phyloP scores from a whole-genome alignment of 2,797 vertebrate species.

The Varecia variegata region DNA sequence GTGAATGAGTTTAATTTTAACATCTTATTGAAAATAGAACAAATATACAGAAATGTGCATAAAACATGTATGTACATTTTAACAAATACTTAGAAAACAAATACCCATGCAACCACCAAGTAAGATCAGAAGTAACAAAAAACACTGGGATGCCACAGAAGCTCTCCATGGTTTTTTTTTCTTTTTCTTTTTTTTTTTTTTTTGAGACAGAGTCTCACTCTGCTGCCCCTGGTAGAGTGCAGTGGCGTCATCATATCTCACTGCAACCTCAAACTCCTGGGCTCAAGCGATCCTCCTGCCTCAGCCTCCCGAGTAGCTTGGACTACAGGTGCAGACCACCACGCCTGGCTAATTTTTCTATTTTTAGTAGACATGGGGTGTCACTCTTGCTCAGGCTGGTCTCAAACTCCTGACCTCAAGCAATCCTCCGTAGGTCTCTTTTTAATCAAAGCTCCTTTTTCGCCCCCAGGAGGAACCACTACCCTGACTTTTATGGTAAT shows the following conservation, averaged over 20 bases:
- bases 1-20: slow-evolving; percentile 4
- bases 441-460: neutral
- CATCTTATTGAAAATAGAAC: neutral
- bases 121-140: neutral
- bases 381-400: too few species aligned
- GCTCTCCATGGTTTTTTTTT: neutral
- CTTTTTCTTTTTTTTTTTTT: neutral
- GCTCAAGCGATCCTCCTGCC: too few species aligned
- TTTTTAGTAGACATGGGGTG: too few species aligned
- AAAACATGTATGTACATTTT: neutral
- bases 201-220: too few species aligned
- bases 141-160: neutral
- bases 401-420: too few species aligned
- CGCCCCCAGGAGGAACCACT: neutral
- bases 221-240: too few species aligned
- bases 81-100: neutral
- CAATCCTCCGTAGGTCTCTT: neutral
- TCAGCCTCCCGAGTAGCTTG: too few species aligned
- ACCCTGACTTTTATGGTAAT: neutral
- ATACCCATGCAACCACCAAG: neutral
- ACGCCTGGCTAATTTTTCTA: too few species aligned
- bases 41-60: neutral
- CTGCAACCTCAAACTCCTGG: too few species aligned
- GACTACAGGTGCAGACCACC: too few species aligned
- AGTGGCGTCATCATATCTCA: too few species aligned